Base-by-base conservation (phyloP, 2,797 vertebrate species). In the Crax fasciolata region DNA sequence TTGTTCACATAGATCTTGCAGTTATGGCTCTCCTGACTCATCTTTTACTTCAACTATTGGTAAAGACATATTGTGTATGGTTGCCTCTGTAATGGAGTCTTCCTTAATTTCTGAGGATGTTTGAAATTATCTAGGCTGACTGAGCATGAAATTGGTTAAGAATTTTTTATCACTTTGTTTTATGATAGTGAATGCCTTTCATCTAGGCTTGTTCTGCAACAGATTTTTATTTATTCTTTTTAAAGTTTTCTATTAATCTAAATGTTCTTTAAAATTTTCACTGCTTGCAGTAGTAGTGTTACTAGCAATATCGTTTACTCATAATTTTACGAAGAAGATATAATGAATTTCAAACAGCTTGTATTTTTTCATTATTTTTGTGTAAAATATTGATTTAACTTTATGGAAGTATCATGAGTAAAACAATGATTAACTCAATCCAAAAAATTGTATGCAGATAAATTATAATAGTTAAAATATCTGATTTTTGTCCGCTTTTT, bases 1-100 rank as follows among this genome's bases (percentile, higher is more conserved):
- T 12, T 57, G 2, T 51, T 68, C 48, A 23, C 43, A 11, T n/a
- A 62, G 11, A 48, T 71, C 17, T 43, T 78, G 24, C 32, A 32
- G 2, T 68, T 46, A 27, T n/a, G 6, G 2, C 25, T 39, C 4
- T 55, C 28, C 10, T 55, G 10, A 44, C 44, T 79, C 16, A 52
- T 1, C 14, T 68, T 41, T 58, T 23, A 58, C 32, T 14, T 62
- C 58, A 14, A 2, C 0, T 0, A 1, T 9, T 77, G 35, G 1
- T 17, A 35, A 25, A 10, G 11, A 18, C 8, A 5, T 32, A 41
- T 13, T 65, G 2, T 24, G 9, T 24, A 10, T 3, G 30, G 10
- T 23, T 85, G n/a, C 10, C 8, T 83, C 18, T 6, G 3, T 39
- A 9, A 5, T 12, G 1, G 21, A 48, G 1, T 30, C 46, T 74